Conservation (phyloP, 2,113 vertebrate species). For the Petromus typicus region DNA sequence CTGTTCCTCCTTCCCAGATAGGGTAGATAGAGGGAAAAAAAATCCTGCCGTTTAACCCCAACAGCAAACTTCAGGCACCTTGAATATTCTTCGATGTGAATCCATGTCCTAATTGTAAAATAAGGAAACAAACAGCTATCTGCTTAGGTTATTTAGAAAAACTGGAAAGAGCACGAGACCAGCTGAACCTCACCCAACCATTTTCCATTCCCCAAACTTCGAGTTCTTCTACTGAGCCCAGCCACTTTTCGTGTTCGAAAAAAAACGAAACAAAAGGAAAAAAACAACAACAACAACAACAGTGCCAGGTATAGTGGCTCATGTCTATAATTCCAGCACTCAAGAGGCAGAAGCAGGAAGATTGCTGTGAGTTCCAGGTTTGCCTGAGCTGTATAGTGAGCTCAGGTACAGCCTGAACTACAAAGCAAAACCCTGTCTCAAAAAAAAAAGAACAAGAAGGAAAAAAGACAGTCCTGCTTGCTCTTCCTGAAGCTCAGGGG, state of each 20-base stretch:
- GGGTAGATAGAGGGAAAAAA: too few species aligned
- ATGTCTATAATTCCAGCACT: too few species aligned
- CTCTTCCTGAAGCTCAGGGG: rapidly evolving
- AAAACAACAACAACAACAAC: too few species aligned
- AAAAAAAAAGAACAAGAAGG: too few species aligned
- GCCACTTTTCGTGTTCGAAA: rapidly evolving
- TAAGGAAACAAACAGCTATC: not conserved
- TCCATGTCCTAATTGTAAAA: not conserved
- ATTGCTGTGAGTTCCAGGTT: too few species aligned
- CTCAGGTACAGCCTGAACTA: too few species aligned
- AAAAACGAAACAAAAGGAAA: too few species aligned
- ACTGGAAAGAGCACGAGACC: rapidly evolving
- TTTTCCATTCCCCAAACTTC: not conserved
- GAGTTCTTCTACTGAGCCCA: rapidly evolving
- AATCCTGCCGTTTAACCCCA: not conserved
- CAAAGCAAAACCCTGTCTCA: too few species aligned
- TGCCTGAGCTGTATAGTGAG: too few species aligned
- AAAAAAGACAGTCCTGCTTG: too few species aligned
- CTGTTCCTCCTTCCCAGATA: not conserved
- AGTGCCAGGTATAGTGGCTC: too few species aligned
- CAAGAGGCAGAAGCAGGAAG: too few species aligned
- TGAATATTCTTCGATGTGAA: rapidly evolving
- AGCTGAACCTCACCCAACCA: rapidly evolving
- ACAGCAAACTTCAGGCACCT: not conserved
- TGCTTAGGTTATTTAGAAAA: not conserved